Evolutionary conservation across 2,113 vertebrate species (phyloP).

Genomic region (Xenotilapia flavipinnis): DNA sequence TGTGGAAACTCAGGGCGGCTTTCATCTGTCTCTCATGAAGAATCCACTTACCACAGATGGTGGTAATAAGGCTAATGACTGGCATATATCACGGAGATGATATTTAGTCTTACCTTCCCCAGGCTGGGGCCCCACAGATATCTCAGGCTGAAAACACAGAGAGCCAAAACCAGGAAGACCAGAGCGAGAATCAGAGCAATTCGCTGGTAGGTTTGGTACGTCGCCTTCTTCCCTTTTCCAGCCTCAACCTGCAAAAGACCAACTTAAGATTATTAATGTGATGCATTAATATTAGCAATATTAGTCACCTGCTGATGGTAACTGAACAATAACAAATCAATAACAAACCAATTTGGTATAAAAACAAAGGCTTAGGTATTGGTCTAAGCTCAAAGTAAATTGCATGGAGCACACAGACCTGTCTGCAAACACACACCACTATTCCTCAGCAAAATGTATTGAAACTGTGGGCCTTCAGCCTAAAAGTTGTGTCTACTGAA

Average conservation of each 20-base stretch:
- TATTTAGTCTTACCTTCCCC: constrained; percentile 65
- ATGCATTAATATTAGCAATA: background rate
- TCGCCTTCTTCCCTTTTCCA: constrained; percentile 59
- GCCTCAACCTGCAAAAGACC: constrained; percentile 57
- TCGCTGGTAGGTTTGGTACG: constrained; percentile 54
- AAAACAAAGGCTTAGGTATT: background rate
- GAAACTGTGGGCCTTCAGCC: background rate
- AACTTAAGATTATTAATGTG: background rate
- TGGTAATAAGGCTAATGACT: constrained; percentile 1
- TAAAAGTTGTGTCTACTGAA: background rate
- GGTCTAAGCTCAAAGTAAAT: background rate
- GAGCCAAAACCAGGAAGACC: constrained; percentile 59
- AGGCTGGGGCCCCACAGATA: constrained; percentile 65
- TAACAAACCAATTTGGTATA: background rate
- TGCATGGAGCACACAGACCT: fast-evolving
- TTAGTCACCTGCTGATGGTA: background rate
- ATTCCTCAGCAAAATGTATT: background rate
- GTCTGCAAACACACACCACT: background rate
- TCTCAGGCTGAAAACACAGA: constrained; percentile 63
- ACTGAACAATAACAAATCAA: background rate
- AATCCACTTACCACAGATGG: constrained; percentile 7
- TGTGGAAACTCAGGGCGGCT: constrained; percentile 16
- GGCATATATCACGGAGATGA: background rate
- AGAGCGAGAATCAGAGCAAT: constrained; percentile 56
- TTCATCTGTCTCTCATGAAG: constrained; percentile 31